Evolutionary conservation across 2,888 invertebrate genomes (phyloP), one percentile per base, ranked within the genome.

Genomic region (Drosophila picticornis): DNA sequence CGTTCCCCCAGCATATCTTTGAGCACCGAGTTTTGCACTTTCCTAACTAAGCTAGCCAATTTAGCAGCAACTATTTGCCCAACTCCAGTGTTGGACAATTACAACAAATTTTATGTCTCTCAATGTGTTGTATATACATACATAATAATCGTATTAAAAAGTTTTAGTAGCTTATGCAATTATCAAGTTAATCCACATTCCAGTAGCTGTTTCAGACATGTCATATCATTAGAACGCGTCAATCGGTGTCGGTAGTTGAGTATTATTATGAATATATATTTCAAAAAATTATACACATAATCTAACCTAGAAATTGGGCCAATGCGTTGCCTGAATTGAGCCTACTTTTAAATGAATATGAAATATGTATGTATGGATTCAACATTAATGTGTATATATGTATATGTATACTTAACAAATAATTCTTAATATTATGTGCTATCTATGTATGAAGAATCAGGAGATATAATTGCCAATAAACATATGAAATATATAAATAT

Each of bases 401-500:
- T 81, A 65, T 72, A 80, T 75, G 69, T 81, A 75, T 72, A 73
- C 74, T 63, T 75, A 63, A 80, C 6, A 64, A 74, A 74, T 76
- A 72, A 72, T 61, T 65, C 68, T 34, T 56, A 61, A 65, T 50
- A 61, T 57, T 56, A 64, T 61, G 38, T 56, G 61, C 50, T 48
- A 55, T 53, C 53, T 25, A 51, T 70, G 55, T 61, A 29, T 70
- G 73, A 52, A 74, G 66, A 71, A 72, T 73, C 64, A 62, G 63
- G 57, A 77, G 69, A 75, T 70, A 58, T 68, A 64, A 69, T 71
- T 77, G 46, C 68, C 75, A 88, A 88, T 84, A 84, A 86, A 86
- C 38, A 57, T 76, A 83, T 61, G 19, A 86, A 75, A 77, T 84
- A 81, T 80, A 81, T 68, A 70, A 66, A 53, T 50, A 67, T 61